Base-by-base conservation (phyloP, 2,797 vertebrate genomes). In the Phoeniculus purpureus region DNA sequence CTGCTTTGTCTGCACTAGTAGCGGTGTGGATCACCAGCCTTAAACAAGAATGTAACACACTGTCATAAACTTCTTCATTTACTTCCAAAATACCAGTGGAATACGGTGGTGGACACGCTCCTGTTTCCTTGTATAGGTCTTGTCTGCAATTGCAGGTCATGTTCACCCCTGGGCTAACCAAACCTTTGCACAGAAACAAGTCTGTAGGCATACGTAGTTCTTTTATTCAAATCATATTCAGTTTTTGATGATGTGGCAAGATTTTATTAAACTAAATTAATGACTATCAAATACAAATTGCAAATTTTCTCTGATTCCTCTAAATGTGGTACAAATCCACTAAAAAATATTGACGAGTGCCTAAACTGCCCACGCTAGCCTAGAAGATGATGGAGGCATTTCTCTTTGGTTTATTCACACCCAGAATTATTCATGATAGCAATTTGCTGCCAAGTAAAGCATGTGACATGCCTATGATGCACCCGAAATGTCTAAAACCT, bases 371-470 rank as follows among this genome's bases (percentile, higher is more conserved):
- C 25, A 8, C 19, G 34, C 11, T 45, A 50, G 15, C 48, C 32
- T 68, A 62, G 34, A 85, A 78, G 22, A 50, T 37, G 12, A 45
- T n/a, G 43, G 43, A 64, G 16, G 76, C 1, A 76, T 64, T 92
- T 85, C n/a, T 45, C 72, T 87, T 61, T 29, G 17, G 31, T 60
- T 85, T 89, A 70, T 89, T 75, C 67, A 45, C 19, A 51, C 47
- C 13, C 45, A 76, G 52, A 77, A 64, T 14, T 52, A 31, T 4
- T 72, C 26, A 9, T 68, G 34, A 16, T 43, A 32, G 54, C 40
- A 65, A 23, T 54, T 89, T 89, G 72, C 85, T 81, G 55, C 73
- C 70, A 83, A 81, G 17, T 21, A 72, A 94, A 95, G 60, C 59
- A 73, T 23, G 27, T 0, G 0, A 16, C 17, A 6, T 81, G 74